phyloP scores from a whole-genome alignment of 2,888 invertebrate species.

The Furcula furcula region DNA sequence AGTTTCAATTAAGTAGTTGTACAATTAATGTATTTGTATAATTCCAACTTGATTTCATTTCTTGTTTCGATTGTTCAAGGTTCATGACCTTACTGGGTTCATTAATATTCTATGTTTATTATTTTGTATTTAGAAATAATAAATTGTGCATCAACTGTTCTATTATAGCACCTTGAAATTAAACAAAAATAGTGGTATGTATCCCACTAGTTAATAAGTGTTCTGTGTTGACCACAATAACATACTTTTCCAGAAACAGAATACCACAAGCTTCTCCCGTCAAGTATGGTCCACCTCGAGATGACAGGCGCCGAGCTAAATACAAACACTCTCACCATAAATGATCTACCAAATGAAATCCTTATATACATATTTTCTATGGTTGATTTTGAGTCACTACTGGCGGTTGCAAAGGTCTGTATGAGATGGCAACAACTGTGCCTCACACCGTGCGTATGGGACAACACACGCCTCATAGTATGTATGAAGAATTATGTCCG shows the following conservation, averaged over 20 bases:
- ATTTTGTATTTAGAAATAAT: slow-evolving; percentile 7
- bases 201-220: no score
- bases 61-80: slow-evolving; percentile 45
- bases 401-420: slow-evolving; percentile 74
- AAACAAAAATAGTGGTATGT: no score
- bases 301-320: slow-evolving; percentile 59
- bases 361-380: slow-evolving; percentile 78
- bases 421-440: slow-evolving; percentile 75
- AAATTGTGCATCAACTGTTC: slow-evolving; percentile 13
- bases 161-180: no score
- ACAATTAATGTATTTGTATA: slow-evolving; percentile 19
- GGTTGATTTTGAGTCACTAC: slow-evolving; percentile 76
- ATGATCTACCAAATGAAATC: slow-evolving; percentile 78
- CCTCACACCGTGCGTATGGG: slow-evolving; percentile 75
- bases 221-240: slow-evolving; percentile 8
- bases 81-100: slow-evolving; percentile 55
- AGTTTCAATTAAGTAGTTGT: slow-evolving; percentile 21
- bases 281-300: slow-evolving; percentile 75
- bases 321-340: slow-evolving; percentile 60
- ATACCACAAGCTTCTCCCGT: slow-evolving; percentile 36
- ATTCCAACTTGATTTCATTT: slow-evolving; percentile 15
- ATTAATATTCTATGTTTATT: slow-evolving; percentile 41
- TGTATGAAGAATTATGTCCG: slow-evolving; percentile 79
- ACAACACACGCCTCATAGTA: slow-evolving; percentile 74
- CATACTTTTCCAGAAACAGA: slow-evolving; percentile 53